Base-by-base conservation (phyloP, 1,140 invertebrate species). In the Cecropterus lyciades region DNA sequence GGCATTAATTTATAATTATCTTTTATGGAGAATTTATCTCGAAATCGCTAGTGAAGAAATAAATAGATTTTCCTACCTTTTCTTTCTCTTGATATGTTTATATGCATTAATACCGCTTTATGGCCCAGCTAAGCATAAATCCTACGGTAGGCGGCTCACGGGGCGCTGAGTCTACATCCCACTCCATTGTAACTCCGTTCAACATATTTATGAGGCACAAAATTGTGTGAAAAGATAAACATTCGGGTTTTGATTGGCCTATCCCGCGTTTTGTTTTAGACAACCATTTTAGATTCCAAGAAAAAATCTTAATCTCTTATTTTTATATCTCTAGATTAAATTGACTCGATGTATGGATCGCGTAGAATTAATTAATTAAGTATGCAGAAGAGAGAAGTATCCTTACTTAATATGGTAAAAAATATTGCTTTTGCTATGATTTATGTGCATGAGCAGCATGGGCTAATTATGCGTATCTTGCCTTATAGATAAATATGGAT, bases 81-180 rank as follows among this genome's bases (percentile, higher is more conserved):
- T 79, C 69, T 74, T 63, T 69, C 70, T 73, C 68, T 71, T 84
- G 84, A 86, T 85, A 87, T 87, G 82, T 87, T 87, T 86, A 89
- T 87, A 87, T 80, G 82, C 80, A 87, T 87, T 85, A 87, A 89
- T 84, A 82, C 83, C 74, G 72, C 65, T 89, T 88, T 89, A 89
- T 85, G 71, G 70, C 55, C 53, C 67, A 89, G 86, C 87, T 89
- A 89, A 86, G 82, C 69, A 83, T 89, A 87, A 87, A 87, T 87
- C 80, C 71, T 67, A 69, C 60, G 62, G 77, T 65, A 80, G 73
- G 78, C 73, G 72, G 70, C 75, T 70, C 72, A 72, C 76, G 67
- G 75, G 70, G 77, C 13, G 15, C 55, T 40, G 27, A 30, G 55
- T 76, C 70, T 82, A 80, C 79, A 77, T 78, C 76, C 77, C 77